phyloP scores from a whole-genome alignment of 2,888 invertebrate genomes.

The Drosophila aldrichi region DNA sequence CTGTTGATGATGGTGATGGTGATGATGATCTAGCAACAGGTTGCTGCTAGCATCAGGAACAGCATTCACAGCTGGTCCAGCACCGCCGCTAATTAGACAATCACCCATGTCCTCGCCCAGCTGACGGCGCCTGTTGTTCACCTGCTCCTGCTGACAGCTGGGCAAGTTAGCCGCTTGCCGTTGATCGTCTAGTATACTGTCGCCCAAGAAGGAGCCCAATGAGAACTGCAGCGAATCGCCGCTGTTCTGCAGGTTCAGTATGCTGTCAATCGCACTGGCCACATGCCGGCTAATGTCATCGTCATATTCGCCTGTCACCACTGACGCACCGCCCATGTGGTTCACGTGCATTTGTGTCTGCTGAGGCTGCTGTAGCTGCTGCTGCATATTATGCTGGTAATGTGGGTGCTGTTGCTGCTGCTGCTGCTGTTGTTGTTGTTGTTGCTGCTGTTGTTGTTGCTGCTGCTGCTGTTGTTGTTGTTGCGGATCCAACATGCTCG shows the following conservation, averaged over 20 bases:
- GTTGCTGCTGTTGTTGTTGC: slow-evolving; percentile 72
- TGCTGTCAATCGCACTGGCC: slow-evolving; percentile 92
- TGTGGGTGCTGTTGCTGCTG: slow-evolving; percentile 59
- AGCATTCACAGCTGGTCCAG: slow-evolving; percentile 58
- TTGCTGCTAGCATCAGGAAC: slow-evolving; percentile 74
- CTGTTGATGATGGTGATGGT: slow-evolving; percentile 62
- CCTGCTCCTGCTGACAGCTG: slow-evolving; percentile 73
- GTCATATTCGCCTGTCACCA: slow-evolving; percentile 84
- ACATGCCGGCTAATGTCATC: slow-evolving; percentile 91
- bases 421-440: slow-evolving; percentile 35
- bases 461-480: slow-evolving; percentile 69
- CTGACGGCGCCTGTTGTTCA: slow-evolving; percentile 61
- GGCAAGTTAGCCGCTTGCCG: slow-evolving; percentile 68
- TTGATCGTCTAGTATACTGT: slow-evolving; percentile 83
- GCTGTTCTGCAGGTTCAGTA: slow-evolving; percentile 89
- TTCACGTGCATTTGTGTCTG: slow-evolving; percentile 70
- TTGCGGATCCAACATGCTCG: slow-evolving; percentile 59
- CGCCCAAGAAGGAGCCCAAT: slow-evolving; percentile 84
- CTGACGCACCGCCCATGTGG: slow-evolving; percentile 66
- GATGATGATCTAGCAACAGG: slow-evolving; percentile 71
- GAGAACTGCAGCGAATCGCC: slow-evolving; percentile 85
- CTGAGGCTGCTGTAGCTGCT: slow-evolving; percentile 71
- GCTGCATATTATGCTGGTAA: slow-evolving; percentile 48
- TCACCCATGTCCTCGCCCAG: slow-evolving; percentile 84
- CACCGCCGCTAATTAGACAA: slow-evolving; percentile 82